phyloP scores from a whole-genome alignment of 1,140 invertebrate genomes.

The Papilio dardanus region DNA sequence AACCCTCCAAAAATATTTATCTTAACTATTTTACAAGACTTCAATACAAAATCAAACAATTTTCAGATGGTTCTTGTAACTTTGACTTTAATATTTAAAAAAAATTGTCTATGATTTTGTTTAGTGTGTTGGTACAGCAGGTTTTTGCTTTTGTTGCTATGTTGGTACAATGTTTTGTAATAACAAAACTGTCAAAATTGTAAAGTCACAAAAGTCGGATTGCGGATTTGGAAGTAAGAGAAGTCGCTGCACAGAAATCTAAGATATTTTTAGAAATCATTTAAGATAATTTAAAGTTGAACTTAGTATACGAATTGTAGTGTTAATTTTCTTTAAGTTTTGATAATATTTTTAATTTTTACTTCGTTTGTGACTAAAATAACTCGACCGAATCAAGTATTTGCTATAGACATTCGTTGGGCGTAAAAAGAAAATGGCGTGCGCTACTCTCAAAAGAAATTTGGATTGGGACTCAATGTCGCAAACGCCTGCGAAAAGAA shows the following conservation, averaged over 20 bases:
- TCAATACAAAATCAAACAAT: not conserved
- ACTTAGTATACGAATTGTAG: slow-evolving; percentile 63
- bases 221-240: slow-evolving; percentile 67
- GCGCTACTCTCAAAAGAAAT: slow-evolving; percentile 96
- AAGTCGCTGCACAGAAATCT: slow-evolving; percentile 66
- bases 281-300: slow-evolving; percentile 56
- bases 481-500: slow-evolving; percentile 91
- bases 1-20: too few species aligned
- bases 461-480: slow-evolving; percentile 96
- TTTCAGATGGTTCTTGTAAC: not conserved
- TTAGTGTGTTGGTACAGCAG: not conserved
- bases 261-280: slow-evolving; percentile 72
- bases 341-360: slow-evolving; percentile 70
- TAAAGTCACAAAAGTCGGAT: slow-evolving; percentile 64
- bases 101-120: slow-evolving; percentile 23
- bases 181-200: slow-evolving; percentile 67
- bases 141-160: not conserved
- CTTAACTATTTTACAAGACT: too few species aligned
- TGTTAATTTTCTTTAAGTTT: slow-evolving; percentile 59
- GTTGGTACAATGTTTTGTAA: slow-evolving; percentile 55
- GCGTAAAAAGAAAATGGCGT: slow-evolving; percentile 92
- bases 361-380: slow-evolving; percentile 58
- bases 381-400: slow-evolving; percentile 55
- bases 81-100: not conserved
- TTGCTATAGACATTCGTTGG: slow-evolving; percentile 70